Base-by-base conservation (phyloP, 2,113 vertebrate genomes). In the Lanius collurio region DNA sequence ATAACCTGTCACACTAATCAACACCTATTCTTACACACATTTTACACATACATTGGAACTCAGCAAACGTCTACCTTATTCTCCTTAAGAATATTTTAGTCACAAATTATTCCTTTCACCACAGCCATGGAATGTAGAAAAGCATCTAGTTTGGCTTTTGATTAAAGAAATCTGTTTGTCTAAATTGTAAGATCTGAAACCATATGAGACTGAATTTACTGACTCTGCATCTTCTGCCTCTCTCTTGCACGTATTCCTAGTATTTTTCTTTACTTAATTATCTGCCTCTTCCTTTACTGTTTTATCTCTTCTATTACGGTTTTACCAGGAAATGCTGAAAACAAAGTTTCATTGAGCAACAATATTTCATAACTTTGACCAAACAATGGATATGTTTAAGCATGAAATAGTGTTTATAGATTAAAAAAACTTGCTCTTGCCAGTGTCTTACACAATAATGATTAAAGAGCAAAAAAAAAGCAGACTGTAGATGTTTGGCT, bases 281-380 rank as follows among this genome's bases (percentile, higher is more conserved):
- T 91, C 49, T 79, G 19, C 17, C 46, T n/a, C 30, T 89, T 89
- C 47, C 39, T 83, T 88, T 74, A 83, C 37, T 83, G 59, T 62
- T 93, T 93, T 91, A 87, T 90, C 70, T 95, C 53, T 90, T 69
- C 77, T 69, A 69, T 77, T 91, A 67, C 78, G 87, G 67, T 42
- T 83, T 89, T 93, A 96, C 70, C 89, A 93, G 93, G 82, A 96
- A 95, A 93, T 90, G 78, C 57, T 95, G 91, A 93, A 96, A 97
- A 95, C 69, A 95, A 84, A 91, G 90, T 80, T 93, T 83, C 65
- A 88, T 96, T 96, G 93, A 95, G 93, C 84, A 95, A 96, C 74
- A 85, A 63, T 41, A 95, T 97, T 96, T 97, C 95, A 93, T 95
- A 96, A 97, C 90, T 93, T 95, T 70, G 87, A 93, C 90, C 71